phyloP scores from a whole-genome alignment of 2,888 invertebrate genomes.

The Eupithecia inturbata region DNA sequence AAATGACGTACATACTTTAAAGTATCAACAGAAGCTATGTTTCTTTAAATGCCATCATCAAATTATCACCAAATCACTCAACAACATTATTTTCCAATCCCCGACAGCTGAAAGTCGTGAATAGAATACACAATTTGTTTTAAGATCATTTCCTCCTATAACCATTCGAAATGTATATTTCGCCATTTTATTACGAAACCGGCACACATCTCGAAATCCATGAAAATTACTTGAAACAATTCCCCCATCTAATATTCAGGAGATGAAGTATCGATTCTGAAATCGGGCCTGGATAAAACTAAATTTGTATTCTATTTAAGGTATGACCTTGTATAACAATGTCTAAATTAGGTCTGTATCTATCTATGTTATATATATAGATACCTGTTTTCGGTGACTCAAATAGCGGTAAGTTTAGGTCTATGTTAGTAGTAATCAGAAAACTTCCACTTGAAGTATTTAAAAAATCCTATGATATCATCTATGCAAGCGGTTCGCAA shows the following conservation, averaged over 20 bases:
- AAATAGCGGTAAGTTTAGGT: background rate
- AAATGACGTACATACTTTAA: background rate
- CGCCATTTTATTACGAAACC: slow-evolving; percentile 19
- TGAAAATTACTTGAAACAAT: slow-evolving; percentile 32
- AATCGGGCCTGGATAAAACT: slow-evolving; percentile 15
- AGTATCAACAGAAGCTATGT: background rate
- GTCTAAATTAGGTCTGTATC: background rate
- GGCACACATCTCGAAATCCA: slow-evolving; percentile 19
- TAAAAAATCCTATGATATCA: no score
- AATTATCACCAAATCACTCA: slow-evolving; percentile 6
- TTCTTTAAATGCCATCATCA: background rate
- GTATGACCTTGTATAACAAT: background rate
- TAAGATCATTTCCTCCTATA: background rate
- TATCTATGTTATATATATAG: no score
- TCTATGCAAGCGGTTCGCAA: background rate
- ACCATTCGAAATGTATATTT: slow-evolving; percentile 24
- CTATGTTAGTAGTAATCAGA: no score
- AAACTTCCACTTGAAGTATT: no score
- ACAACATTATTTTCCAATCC: background rate
- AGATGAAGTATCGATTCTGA: slow-evolving; percentile 37
- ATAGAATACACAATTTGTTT: slow-evolving; percentile 4
- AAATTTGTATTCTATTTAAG: background rate
- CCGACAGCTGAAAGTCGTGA: slow-evolving; percentile 6
- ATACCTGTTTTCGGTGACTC: no score
- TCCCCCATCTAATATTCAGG: slow-evolving; percentile 37